Evolutionary conservation across 2,888 invertebrate genomes (phyloP), one percentile per base, ranked within the genome.

Genomic region (Pheosia tremula): DNA sequence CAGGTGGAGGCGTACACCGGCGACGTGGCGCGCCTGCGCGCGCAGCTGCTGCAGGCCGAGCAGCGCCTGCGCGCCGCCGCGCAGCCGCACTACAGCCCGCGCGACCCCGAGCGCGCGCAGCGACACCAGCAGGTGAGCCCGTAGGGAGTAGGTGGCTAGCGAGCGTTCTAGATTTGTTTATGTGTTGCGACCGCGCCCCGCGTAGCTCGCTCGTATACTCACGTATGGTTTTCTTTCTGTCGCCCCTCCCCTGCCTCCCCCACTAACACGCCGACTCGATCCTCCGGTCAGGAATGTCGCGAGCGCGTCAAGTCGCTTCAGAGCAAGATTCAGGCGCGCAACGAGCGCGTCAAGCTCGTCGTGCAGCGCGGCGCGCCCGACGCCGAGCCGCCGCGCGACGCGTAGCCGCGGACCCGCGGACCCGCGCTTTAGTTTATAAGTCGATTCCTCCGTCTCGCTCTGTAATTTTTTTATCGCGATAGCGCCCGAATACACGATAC

Each of bases 1-100:
- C 98, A 98, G 90, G 96, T 98, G 78, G 98, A 98, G 85, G 95
- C 96, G 68, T 97, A 98, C 89, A 97, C 97, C 86, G 96, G 96
- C 84, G 98, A 98, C 91, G 96, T 98, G 84, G 97, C 97, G 80
- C 95, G 96, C 59, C 94, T 98, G 72, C 96, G 98, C 63, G 97
- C 97, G 81, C 96, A 97, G 87, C 96, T 98, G 80, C 96, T 97
- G 69, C 96, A 97, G 86, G 97, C 97, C 71, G 98, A 98, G 89
- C 98, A 98, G 88, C 97, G 97, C 86, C 94, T 98, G 83, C 95
- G 98, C 67, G 95, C 96, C 65, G 96, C 97, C 57, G 95, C 97
- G 88, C 97, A 97, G 82, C 97, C 98, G 66, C 96, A 97, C 77
- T 97, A 97, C 91, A 94, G 96, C 84, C 96, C 97, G 67, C 96